These are phyloP conservation scores for Campoplex capitator DNA, from an alignment of 2,888 invertebrate genomes.

Conservation along the genomic window DNA sequence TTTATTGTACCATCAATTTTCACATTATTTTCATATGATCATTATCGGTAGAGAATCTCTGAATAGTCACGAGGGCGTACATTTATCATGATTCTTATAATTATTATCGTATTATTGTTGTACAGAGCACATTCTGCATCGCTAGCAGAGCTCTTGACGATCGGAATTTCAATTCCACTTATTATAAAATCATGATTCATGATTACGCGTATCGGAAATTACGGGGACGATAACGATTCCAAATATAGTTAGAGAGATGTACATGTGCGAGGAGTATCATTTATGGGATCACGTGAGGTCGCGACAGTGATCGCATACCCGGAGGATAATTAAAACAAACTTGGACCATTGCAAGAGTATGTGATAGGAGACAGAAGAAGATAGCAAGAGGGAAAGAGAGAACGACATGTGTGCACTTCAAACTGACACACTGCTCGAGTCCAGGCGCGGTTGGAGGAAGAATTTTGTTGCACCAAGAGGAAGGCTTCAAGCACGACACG, in stretches of 20 bases:
- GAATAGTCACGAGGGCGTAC: conserved; percentile 4
- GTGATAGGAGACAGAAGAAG: not conserved
- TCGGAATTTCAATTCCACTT: conserved; percentile 53
- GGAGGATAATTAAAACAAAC: conserved; percentile 57
- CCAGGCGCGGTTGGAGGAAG: not conserved
- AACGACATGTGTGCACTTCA: conserved; percentile 7
- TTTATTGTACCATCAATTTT: not conserved
- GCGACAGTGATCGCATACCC: conserved; percentile 50
- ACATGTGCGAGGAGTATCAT: conserved; percentile 20
- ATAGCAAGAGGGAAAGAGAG: not conserved
- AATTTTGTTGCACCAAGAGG: conserved; percentile 38
- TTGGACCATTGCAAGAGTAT: not conserved
- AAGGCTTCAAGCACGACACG: conserved; percentile 68
- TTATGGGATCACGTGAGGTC: conserved; percentile 50
- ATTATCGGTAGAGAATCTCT: not conserved
- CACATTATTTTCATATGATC: not conserved
- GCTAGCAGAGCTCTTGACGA: conserved; percentile 8
- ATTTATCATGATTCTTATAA: not conserved
- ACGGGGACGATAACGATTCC: conserved; percentile 45
- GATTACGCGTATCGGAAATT: conserved; percentile 48
- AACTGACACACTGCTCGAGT: conserved; percentile 37
- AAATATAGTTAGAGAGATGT: conserved; percentile 30
- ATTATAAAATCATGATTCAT: conserved; percentile 59
- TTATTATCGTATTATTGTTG: not conserved
- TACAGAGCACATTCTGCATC: not conserved